Percentiles rank a stretch among this genome's conserved stretches.
These are phyloP conservation scores for Metacarcinus magister DNA, from an alignment of 2,888 invertebrate species.

Conservation along the genomic window DNA sequence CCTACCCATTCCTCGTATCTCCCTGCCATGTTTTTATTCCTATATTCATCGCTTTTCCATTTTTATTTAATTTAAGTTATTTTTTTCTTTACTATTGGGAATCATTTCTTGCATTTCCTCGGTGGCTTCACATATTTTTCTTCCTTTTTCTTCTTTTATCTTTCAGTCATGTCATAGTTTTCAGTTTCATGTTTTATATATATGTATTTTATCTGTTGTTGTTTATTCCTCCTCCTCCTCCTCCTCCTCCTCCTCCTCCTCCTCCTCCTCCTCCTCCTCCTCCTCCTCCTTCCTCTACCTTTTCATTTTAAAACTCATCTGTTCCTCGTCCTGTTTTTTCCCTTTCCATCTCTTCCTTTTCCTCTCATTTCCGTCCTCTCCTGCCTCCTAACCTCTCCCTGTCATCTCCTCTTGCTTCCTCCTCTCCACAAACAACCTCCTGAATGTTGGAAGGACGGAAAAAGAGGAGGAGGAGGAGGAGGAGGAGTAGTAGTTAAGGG, in stretches of 20 bases:
- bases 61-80: not conserved
- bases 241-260: not conserved
- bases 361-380: not conserved
- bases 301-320: not conserved
- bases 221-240: not conserved
- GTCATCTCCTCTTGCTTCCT: slow-evolving; percentile 11
- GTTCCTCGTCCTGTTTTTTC: not conserved
- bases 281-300: not conserved
- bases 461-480: not conserved
- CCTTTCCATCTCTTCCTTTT: not conserved
- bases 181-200: not conserved
- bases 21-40: not conserved
- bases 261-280: no score
- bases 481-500: not conserved
- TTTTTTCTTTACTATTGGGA: not conserved
- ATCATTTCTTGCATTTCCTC: not conserved
- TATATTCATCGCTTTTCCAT: not conserved
- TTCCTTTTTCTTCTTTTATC: not conserved
- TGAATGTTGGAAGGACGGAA: not conserved
- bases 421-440: not conserved
- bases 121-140: not conserved
- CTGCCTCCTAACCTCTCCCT: not conserved
- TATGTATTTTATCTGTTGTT: not conserved
- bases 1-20: not conserved
- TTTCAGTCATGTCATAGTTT: not conserved